These are phyloP conservation scores for Drosophila sucinea DNA, from an alignment of 1,140 invertebrate genomes.

Conservation along the genomic window DNA sequence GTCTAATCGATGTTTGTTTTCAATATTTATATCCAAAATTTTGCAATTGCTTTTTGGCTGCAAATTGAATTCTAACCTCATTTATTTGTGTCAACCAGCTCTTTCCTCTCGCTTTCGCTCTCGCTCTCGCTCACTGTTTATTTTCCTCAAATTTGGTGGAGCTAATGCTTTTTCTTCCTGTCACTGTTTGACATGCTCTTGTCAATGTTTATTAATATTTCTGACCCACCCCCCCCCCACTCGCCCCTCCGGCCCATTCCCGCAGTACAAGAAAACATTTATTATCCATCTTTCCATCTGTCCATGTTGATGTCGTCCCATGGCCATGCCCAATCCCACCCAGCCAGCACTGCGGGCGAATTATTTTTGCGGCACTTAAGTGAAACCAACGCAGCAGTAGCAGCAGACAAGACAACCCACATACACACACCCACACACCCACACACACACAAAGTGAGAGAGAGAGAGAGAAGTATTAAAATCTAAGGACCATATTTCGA, in stretches of 20 bases:
- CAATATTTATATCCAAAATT: neutral
- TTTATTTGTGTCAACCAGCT: constrained; percentile 6
- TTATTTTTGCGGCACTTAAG: constrained; percentile 27
- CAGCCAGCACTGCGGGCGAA: constrained; percentile 12
- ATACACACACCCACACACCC: constrained; percentile 19
- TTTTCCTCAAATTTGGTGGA: neutral
- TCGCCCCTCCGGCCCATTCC: neutral
- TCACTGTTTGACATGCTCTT: constrained; percentile 40
- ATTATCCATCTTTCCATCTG: constrained; percentile 38
- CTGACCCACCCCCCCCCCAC: neutral
- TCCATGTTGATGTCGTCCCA: neutral
- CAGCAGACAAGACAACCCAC: constrained; percentile 10
- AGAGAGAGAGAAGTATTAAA: constrained; percentile 16
- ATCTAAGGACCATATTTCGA: constrained; percentile 46
- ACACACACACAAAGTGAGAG: constrained; percentile 2
- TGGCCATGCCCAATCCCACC: constrained; percentile 13
- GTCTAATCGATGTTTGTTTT: too few relatives aligned
- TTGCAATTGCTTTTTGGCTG: constrained; percentile 1
- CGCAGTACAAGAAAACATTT: constrained; percentile 27
- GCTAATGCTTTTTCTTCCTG: constrained; percentile 13
- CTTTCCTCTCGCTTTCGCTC: too few relatives aligned
- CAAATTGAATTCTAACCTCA: constrained; percentile 8
- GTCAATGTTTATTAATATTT: constrained; percentile 63
- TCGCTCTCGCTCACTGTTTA: neutral
- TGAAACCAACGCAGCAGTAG: constrained; percentile 23